Percentiles rank a stretch among this genome's conserved stretches.
Evolutionary conservation across 2,113 vertebrate genomes (phyloP).

Genomic region (Nesoenas mayeri): DNA sequence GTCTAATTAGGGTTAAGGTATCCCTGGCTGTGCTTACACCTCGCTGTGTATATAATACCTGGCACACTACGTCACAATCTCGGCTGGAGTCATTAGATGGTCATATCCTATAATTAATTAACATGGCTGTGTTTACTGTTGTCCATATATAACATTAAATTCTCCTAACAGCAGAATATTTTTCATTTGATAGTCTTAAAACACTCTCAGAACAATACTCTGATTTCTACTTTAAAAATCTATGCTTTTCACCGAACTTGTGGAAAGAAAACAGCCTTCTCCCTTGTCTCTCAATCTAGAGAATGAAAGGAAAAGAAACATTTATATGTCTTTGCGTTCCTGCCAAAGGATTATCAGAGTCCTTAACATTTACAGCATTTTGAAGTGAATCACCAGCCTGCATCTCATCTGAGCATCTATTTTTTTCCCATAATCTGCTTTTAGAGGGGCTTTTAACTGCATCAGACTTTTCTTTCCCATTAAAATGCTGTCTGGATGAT

Average conservation of each 20-base stretch:
- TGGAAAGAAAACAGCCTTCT: not conserved
- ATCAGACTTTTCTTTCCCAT: conserved; percentile 28
- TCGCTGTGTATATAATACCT: not conserved
- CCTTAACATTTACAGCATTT: conserved; percentile 47
- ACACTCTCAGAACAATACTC: not conserved
- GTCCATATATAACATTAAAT: not conserved
- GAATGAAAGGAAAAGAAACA: not conserved
- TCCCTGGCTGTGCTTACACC: not conserved
- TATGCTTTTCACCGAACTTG: not conserved
- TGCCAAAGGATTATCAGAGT: conserved; percentile 33
- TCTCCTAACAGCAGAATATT: not conserved
- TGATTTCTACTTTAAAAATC: not conserved
- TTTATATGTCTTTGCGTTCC: conserved; percentile 9
- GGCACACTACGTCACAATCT: not conserved
- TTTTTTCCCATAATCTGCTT: conserved; percentile 53
- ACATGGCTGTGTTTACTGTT: not conserved
- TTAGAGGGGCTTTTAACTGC: conserved; percentile 52
- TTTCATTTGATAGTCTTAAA: not conserved
- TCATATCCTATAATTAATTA: not conserved
- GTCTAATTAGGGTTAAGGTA: not conserved
- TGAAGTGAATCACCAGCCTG: conserved; percentile 39
- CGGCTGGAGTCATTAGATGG: not conserved
- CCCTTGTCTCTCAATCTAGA: not conserved
- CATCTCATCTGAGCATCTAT: conserved; percentile 37
- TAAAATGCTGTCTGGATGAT: conserved; percentile 47